Conservation (phyloP, 2,113 vertebrate genomes). For the Aix galericulata region DNA sequence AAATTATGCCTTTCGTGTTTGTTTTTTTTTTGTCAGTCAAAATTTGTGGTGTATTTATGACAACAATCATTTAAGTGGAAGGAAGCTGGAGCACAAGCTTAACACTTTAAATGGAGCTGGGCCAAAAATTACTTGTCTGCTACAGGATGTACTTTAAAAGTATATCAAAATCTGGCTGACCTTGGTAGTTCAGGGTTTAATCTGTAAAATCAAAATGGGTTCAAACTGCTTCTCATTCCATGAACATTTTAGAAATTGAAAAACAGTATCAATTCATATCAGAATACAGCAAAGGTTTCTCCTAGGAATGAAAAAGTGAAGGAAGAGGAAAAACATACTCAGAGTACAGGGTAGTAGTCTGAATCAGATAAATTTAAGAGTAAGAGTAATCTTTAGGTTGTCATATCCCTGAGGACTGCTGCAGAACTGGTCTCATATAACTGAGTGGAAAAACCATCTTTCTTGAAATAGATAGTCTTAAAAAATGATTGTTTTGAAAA, state of each 20-base stretch:
- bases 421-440: not conserved
- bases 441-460: not conserved
- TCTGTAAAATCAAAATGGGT: not conserved
- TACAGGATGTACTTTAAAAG: not conserved
- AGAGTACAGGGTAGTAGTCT: not conserved
- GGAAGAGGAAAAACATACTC: not conserved
- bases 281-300: not conserved
- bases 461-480: not conserved
- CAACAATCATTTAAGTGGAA: not conserved
- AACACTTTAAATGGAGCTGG: not conserved
- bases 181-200: not conserved
- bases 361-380: not conserved
- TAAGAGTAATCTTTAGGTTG: not conserved
- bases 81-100: not conserved
- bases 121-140: not conserved
- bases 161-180: not conserved
- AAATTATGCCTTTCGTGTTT: not conserved
- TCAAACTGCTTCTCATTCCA: not conserved
- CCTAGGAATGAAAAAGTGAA: not conserved
- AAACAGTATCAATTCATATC: not conserved
- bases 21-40: not conserved
- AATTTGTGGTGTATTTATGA: not conserved
- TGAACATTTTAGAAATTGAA: not conserved
- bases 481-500: not conserved
- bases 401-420: not conserved